Evolutionary conservation across 2,113 vertebrate genomes (phyloP).

Genomic region (Marmota monax): DNA sequence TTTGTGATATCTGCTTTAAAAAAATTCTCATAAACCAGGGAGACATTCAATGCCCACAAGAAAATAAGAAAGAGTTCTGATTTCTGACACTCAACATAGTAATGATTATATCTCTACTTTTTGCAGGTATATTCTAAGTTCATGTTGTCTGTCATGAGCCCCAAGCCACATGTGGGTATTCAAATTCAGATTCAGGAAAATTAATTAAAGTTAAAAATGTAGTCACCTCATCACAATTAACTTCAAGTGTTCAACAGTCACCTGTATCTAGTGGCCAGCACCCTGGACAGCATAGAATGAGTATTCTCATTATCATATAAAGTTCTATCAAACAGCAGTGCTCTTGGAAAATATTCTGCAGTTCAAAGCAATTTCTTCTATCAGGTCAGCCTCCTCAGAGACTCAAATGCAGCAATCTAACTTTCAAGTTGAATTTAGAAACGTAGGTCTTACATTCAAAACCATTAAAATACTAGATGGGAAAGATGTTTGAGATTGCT

Average conservation of each 20-base stretch:
- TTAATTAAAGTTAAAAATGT: not conserved
- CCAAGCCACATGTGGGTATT: not conserved
- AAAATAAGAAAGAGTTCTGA: not conserved
- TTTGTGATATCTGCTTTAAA: not conserved
- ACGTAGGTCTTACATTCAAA: not conserved
- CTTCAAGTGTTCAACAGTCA: not conserved
- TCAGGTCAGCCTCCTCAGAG: not conserved
- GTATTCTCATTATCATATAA: not conserved
- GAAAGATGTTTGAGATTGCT: not conserved
- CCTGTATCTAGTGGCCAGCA: not conserved
- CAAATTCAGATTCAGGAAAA: not conserved
- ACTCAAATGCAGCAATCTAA: not conserved
- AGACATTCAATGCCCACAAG: not conserved
- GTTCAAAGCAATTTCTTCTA: not conserved
- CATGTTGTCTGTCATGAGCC: not conserved
- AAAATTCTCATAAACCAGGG: not conserved
- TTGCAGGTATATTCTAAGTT: not conserved
- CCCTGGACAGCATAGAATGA: not conserved
- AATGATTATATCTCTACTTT: not conserved
- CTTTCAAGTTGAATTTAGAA: slow-evolving; percentile 12
- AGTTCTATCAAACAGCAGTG: not conserved
- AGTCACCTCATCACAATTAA: not conserved
- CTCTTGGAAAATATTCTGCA: not conserved
- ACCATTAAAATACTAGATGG: not conserved
- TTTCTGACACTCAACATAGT: not conserved